Percentiles rank a stretch among this genome's conserved stretches.
phyloP scores from a whole-genome alignment of 2,797 vertebrate species.

The Ctenopoma multispine region DNA sequence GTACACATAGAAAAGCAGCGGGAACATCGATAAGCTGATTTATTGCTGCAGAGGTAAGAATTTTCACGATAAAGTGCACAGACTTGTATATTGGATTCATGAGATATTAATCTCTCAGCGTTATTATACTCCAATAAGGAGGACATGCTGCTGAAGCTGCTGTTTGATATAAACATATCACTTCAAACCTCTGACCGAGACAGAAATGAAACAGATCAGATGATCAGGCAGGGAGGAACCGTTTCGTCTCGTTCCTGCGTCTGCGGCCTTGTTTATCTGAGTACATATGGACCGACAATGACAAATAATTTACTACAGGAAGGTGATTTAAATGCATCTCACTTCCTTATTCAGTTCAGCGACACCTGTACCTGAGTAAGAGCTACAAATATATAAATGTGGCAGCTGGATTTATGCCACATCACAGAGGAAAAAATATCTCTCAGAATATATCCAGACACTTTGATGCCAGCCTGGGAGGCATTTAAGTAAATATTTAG shows the following conservation, averaged over 20 bases:
- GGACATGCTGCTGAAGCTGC: conserved; percentile 25
- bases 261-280: not conserved
- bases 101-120: conserved; percentile 50
- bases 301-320: conserved; percentile 1
- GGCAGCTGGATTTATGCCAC: conserved; percentile 36
- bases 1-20: conserved; percentile 69
- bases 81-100: conserved; percentile 36
- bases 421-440: conserved; percentile 16
- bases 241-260: conserved; percentile 30
- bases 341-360: conserved; percentile 16
- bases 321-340: conserved; percentile 29
- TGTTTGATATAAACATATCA: conserved; percentile 23
- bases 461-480: conserved; percentile 51
- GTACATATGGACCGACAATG: conserved; percentile 28
- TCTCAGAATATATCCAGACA: conserved; percentile 41
- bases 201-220: conserved; percentile 53
- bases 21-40: conserved; percentile 68
- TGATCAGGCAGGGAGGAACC: conserved; percentile 8
- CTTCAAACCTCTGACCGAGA: conserved; percentile 41
- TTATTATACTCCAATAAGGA: conserved; percentile 41
- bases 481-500: conserved; percentile 55
- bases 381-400: conserved; percentile 39
- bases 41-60: conserved; percentile 62
- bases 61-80: conserved; percentile 46
- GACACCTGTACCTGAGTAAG: conserved; percentile 23